These are phyloP conservation scores for Listronotus bonariensis DNA, from an alignment of 1,140 invertebrate genomes.

Conservation along the genomic window DNA sequence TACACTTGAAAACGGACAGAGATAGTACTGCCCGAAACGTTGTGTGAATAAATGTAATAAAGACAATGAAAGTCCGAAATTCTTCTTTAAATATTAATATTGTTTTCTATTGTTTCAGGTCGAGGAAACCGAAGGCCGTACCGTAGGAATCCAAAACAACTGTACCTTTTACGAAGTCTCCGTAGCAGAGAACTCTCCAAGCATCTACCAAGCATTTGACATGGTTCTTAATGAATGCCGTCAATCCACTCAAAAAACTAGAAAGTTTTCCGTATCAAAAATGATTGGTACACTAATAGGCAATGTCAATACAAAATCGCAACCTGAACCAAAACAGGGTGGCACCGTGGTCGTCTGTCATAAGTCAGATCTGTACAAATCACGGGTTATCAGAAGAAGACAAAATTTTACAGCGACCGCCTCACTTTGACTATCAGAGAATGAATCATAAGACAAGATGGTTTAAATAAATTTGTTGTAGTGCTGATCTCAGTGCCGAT, in stretches of 20 bases:
- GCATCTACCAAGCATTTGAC: conserved; percentile 72
- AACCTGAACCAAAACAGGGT: conserved; percentile 54
- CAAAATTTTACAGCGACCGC: conserved; percentile 63
- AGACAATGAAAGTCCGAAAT: too few species aligned
- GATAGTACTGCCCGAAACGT: too few species aligned
- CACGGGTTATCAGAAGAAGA: conserved; percentile 60
- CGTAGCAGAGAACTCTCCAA: conserved; percentile 74
- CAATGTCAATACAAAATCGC: conserved; percentile 53
- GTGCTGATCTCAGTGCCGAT: conserved; percentile 16
- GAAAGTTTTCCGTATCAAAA: conserved; percentile 78
- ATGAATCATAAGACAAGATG: conserved; percentile 30
- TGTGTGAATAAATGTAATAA: too few species aligned
- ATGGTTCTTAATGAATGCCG: conserved; percentile 67
- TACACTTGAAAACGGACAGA: too few species aligned
- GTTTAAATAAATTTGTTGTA: neutral
- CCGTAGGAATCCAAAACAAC: conserved; percentile 66
- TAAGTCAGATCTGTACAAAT: conserved; percentile 63
- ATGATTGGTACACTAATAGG: conserved; percentile 78
- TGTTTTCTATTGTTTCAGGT: conserved; percentile 60
- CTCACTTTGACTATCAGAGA: conserved; percentile 61
- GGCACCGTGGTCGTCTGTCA: conserved; percentile 63
- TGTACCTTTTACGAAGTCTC: conserved; percentile 77
- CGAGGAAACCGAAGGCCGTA: conserved; percentile 70
- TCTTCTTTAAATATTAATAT: too few species aligned
- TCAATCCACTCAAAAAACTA: conserved; percentile 60